A percentile compares a stretch with the other conserved stretches of the same genome.
Evolutionary conservation across 2,113 vertebrate species (phyloP).

Genomic region (Podiceps cristatus): DNA sequence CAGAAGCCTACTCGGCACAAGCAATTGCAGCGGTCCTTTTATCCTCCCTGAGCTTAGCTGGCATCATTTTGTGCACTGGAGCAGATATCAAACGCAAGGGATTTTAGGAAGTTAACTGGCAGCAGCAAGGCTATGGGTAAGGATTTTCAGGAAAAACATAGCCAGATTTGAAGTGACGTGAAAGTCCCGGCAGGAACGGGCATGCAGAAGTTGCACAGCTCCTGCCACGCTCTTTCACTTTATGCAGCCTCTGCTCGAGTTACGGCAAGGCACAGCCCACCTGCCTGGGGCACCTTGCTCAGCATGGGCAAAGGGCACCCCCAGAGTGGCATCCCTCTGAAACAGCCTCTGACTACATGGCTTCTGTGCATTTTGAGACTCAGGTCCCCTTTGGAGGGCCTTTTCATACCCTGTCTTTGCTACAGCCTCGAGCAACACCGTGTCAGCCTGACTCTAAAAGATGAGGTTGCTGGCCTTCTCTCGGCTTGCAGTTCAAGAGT

Average conservation of each 20-base stretch:
- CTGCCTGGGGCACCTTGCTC: background rate
- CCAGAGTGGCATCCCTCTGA: background rate
- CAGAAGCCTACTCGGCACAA: background rate
- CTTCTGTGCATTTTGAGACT: background rate
- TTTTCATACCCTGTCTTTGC: background rate
- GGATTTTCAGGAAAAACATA: background rate
- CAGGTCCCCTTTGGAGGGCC: fast-evolving
- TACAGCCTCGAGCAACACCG: background rate
- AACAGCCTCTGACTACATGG: fast-evolving
- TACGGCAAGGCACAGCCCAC: background rate
- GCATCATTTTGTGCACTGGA: background rate
- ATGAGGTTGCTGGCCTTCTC: background rate
- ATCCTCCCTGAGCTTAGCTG: background rate
- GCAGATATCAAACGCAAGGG: background rate
- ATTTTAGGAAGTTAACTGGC: background rate
- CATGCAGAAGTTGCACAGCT: background rate
- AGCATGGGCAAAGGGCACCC: background rate
- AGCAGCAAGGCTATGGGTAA: fast-evolving
- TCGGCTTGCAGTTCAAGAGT: background rate
- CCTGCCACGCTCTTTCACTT: fast-evolving
- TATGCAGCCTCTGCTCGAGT: background rate
- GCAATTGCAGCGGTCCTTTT: background rate
- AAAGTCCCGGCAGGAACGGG: fast-evolving
- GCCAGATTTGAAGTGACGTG: background rate
- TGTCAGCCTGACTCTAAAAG: background rate